Percentiles rank a stretch among this genome's conserved stretches.
phyloP scores from a whole-genome alignment of 2,888 invertebrate species.

The Parnassius smintheus region DNA sequence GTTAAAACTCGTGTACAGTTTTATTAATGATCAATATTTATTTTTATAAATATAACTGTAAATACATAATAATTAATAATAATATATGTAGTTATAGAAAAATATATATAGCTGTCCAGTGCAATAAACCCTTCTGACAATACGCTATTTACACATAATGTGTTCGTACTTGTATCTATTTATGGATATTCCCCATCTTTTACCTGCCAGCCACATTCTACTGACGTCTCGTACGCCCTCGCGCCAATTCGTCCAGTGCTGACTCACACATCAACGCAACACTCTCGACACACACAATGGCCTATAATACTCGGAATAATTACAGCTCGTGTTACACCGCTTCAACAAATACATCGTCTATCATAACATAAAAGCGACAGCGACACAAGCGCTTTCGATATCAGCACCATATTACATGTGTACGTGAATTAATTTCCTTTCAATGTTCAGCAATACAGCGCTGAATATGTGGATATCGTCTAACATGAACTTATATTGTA shows the following conservation, averaged over 20 bases:
- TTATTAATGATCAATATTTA: too few relatives aligned
- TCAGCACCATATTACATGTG: slow-evolving; percentile 6
- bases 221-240: slow-evolving; percentile 40
- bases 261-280: slow-evolving; percentile 31
- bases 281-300: slow-evolving; percentile 11
- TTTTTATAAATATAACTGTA: too few relatives aligned
- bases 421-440: slow-evolving; percentile 28
- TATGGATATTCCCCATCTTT: slow-evolving; percentile 40
- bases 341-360: slow-evolving; percentile 26
- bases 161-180: slow-evolving; percentile 36
- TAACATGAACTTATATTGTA: slow-evolving; percentile 27
- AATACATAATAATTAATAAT: too few relatives aligned
- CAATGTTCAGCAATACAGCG: slow-evolving; percentile 31
- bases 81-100: background rate
- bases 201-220: slow-evolving; percentile 40
- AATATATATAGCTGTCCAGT: background rate
- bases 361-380: slow-evolving; percentile 15
- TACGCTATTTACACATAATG: slow-evolving; percentile 21
- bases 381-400: slow-evolving; percentile 31
- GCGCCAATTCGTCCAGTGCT: slow-evolving; percentile 38
- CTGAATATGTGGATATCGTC: slow-evolving; percentile 29
- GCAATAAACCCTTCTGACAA: slow-evolving; percentile 11
- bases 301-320: slow-evolving; percentile 12
- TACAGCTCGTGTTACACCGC: slow-evolving; percentile 17
- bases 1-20: too few relatives aligned